Percentiles rank a stretch among this genome's conserved stretches.
Evolutionary conservation across 2,888 invertebrate genomes (phyloP).

Genomic region (Coenonympha arcania): DNA sequence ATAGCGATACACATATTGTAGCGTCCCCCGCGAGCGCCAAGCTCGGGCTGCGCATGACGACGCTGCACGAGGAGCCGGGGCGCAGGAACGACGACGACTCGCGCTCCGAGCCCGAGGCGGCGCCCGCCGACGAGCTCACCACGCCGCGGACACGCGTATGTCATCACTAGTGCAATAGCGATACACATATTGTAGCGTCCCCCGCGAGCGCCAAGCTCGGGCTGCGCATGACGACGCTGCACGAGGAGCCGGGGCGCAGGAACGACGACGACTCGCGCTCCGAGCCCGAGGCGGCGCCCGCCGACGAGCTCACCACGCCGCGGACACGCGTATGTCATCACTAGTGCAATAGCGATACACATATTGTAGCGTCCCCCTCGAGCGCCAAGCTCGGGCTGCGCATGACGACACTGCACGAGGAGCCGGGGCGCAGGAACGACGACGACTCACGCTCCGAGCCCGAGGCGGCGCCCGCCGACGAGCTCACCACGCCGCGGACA

Average conservation of each 20-base stretch:
- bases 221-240: constrained; percentile 91
- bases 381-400: constrained; percentile 87
- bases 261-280: constrained; percentile 69
- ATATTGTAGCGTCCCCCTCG: constrained; percentile 64
- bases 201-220: constrained; percentile 83
- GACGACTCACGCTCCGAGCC: constrained; percentile 71
- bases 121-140: constrained; percentile 52
- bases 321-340: constrained; percentile 52
- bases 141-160: constrained; percentile 60
- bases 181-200: constrained; percentile 64
- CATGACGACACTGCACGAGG: constrained; percentile 94
- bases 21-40: constrained; percentile 80
- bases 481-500: constrained; percentile 55
- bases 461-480: constrained; percentile 57
- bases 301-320: constrained; percentile 57
- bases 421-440: constrained; percentile 73
- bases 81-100: constrained; percentile 65
- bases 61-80: constrained; percentile 88
- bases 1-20: constrained; percentile 43
- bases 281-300: constrained; percentile 62
- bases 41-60: constrained; percentile 91
- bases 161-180: no score
- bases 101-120: constrained; percentile 67
- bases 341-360: not conserved
- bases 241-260: constrained; percentile 82